phyloP scores from a whole-genome alignment of 2,888 invertebrate species.

The Drosophila lacicola region DNA sequence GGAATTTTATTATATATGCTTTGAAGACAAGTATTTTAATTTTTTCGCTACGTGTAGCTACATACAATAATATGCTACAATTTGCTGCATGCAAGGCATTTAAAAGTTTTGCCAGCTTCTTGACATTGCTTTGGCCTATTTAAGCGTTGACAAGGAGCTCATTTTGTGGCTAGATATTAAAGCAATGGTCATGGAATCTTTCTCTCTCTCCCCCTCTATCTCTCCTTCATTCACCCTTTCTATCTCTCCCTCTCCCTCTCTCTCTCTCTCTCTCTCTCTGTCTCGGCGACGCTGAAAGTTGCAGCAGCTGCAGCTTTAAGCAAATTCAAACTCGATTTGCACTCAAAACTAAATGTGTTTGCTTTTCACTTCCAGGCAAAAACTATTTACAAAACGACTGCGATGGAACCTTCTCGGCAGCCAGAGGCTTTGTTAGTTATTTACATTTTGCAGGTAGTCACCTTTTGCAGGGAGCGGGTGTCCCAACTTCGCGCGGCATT shows the following conservation, averaged over 20 bases:
- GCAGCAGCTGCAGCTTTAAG: conserved; percentile 59
- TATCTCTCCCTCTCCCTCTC: neutral
- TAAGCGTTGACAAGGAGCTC: conserved; percentile 5
- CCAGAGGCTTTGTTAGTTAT: conserved; percentile 62
- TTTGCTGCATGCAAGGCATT: conserved; percentile 18
- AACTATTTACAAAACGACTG: conserved; percentile 66
- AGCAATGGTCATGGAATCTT: neutral
- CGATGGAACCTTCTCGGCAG: conserved; percentile 29
- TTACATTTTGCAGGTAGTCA: conserved; percentile 54
- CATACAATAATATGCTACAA: conserved; percentile 4
- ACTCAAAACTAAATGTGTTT: conserved; percentile 77
- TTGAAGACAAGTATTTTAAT: neutral
- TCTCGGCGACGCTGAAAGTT: conserved; percentile 1
- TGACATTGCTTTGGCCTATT: neutral
- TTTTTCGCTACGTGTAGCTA: conserved; percentile 1
- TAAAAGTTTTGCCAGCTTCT: conserved; percentile 20
- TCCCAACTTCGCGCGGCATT: conserved; percentile 1
- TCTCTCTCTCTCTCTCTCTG: neutral
- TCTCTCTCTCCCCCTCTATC: no score
- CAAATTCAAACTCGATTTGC: conserved; percentile 76
- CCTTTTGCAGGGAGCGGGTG: neutral
- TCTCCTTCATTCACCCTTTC: neutral
- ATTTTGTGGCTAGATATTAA: conserved; percentile 17
- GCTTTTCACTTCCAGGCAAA: conserved; percentile 69
- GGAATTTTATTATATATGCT: no score